Percentiles rank a stretch among this genome's conserved stretches.
These are phyloP conservation scores for Athalia cordata DNA, from an alignment of 2,888 invertebrate genomes.

Conservation along the genomic window DNA sequence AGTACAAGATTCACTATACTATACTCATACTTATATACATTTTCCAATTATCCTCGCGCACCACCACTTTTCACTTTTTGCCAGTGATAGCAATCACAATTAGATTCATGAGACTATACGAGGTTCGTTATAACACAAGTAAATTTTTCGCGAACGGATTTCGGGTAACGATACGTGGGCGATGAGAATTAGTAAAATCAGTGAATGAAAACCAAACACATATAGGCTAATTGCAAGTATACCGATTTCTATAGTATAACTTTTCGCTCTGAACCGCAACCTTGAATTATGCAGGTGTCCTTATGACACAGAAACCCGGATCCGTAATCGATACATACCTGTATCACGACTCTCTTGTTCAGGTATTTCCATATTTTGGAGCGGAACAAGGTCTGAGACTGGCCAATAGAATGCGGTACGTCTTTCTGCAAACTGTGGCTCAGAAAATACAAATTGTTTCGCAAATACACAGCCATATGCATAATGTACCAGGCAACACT, in stretches of 20 bases:
- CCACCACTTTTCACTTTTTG: no score
- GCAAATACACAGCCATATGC: not conserved
- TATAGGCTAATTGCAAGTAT: not conserved
- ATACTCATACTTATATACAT: no score
- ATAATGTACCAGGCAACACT: constrained; percentile 2
- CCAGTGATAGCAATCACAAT: no score
- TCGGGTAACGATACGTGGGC: no score
- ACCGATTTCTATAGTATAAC: not conserved
- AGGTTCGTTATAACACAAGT: no score
- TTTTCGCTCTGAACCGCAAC: constrained; percentile 52
- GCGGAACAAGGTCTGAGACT: not conserved
- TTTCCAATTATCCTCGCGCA: no score
- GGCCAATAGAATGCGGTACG: no score
- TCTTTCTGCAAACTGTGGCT: not conserved
- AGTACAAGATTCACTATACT: no score
- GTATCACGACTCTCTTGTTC: not conserved
- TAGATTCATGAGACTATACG: no score
- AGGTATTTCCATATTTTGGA: not conserved
- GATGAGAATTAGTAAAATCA: not conserved
- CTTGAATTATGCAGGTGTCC: constrained; percentile 66
- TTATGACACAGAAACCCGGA: constrained; percentile 67
- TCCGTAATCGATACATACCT: constrained; percentile 22
- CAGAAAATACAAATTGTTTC: not conserved
- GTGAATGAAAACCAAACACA: constrained; percentile 3
- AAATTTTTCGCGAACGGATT: no score